Base-by-base conservation (phyloP, 2,113 vertebrate species). In the Ptychochromis oligacanthus region DNA sequence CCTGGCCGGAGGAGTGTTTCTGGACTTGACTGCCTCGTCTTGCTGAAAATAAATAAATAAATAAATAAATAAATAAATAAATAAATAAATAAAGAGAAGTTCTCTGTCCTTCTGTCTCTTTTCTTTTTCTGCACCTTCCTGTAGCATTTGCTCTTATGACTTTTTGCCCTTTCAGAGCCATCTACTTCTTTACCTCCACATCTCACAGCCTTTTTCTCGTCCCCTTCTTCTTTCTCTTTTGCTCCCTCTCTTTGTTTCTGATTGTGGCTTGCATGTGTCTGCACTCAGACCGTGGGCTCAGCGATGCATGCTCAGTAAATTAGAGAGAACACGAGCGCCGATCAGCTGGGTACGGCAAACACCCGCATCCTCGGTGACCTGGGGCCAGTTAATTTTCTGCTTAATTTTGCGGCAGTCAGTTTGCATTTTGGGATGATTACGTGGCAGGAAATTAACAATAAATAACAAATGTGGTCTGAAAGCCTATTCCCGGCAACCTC, bases 371-470 rank as follows among this genome's bases (percentile, higher is more conserved):
- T 93, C 94, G 94, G 95, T 98, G 98, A 99, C 98, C 95, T 92
- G 96, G 96, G 98, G 98, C 98, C 98, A 99, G 97, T 98, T 99
- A 98, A 99, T 99, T 99, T 99, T 99, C 98, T 99, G 98, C 98
- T 99, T 99, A 99, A 99, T 99, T 99, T 99, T 99, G 98, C 97
- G 96, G 97, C 97, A 98, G 98, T 99, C 98, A 98, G 97, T 99
- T 99, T 99, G 98, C 97, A 98, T 99, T 99, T 96, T 99, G 97
- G 97, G 97, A 98, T 98, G 98, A 99, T 99, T 98, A 98, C 96
- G 97, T 97, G 96, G 97, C 96, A 96, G 97, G 97, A 99, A 99
- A 99, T 99, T 99, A 99, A 99, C 98, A 99, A 99, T 99, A 99
- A 99, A 99, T 99, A 99, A 99, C 97, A 99, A 99, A 99, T 99